A percentile compares a stretch with the other conserved stretches of the same genome.
Evolutionary conservation across 2,888 invertebrate species (phyloP).

Genomic region (Endomychus coccineus): DNA sequence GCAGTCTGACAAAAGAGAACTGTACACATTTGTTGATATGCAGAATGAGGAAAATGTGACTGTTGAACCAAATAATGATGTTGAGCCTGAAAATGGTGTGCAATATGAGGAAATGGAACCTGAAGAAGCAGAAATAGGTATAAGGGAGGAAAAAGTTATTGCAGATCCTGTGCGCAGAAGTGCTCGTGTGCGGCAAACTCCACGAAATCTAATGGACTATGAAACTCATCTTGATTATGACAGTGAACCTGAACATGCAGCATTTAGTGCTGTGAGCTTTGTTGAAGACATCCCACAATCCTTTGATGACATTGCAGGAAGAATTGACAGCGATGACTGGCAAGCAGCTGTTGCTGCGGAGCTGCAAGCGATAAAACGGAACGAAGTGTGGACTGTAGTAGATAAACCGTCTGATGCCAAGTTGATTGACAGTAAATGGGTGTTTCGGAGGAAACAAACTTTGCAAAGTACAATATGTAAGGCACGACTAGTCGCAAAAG

Average conservation of each 20-base stretch:
- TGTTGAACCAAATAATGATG: too few relatives aligned
- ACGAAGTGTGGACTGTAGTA: constrained; percentile 21
- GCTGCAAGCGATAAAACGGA: constrained; percentile 19
- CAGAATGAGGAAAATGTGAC: too few relatives aligned
- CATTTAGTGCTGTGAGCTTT: constrained; percentile 12
- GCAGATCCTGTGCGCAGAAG: constrained; percentile 4
- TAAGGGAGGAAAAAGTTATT: too few relatives aligned
- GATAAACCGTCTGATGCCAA: constrained; percentile 17
- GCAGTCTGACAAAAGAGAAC: too few relatives aligned
- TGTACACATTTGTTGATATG: too few relatives aligned
- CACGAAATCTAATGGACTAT: constrained; percentile 13
- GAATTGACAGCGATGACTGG: constrained; percentile 17
- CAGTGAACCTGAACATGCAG: constrained; percentile 7
- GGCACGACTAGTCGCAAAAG: constrained; percentile 26
- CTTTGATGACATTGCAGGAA: constrained; percentile 10
- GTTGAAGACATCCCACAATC: constrained; percentile 15
- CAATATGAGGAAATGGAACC: too few relatives aligned
- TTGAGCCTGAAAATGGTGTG: too few relatives aligned
- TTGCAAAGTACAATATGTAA: too few relatives aligned
- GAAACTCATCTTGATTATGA: constrained; percentile 5
- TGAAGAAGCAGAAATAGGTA: too few relatives aligned
- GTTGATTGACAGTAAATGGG: constrained; percentile 20
- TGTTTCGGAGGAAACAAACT: constrained; percentile 23
- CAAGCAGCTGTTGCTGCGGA: constrained; percentile 21
- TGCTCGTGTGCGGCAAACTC: constrained; percentile 3